These are phyloP conservation scores for Burhinus bistriatus DNA, from an alignment of 2,113 vertebrate species.

Conservation along the genomic window DNA sequence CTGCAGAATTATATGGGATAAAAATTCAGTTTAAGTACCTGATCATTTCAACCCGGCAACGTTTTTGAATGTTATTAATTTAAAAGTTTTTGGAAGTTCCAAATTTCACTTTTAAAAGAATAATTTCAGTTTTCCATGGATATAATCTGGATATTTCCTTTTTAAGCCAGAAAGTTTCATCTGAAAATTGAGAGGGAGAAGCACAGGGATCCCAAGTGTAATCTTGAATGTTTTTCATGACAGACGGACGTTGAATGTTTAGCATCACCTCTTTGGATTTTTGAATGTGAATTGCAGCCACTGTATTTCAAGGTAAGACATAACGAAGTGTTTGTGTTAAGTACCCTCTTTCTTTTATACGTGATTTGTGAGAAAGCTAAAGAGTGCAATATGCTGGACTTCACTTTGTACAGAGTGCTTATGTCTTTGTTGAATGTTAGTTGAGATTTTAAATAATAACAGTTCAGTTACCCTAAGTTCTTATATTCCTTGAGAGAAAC, in stretches of 20 bases:
- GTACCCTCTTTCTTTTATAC: background rate
- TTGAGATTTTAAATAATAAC: background rate
- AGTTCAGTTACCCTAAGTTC: background rate
- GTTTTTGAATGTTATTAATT: background rate
- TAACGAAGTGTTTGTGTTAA: background rate
- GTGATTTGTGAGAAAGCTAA: background rate
- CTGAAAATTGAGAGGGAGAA: background rate
- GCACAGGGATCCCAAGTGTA: background rate
- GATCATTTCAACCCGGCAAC: background rate
- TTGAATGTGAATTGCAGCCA: slow-evolving; percentile 47
- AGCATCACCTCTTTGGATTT: slow-evolving; percentile 19
- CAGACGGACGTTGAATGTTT: background rate
- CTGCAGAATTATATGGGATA: background rate
- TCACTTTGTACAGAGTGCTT: background rate
- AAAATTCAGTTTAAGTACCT: background rate
- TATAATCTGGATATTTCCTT: background rate
- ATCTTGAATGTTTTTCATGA: background rate
- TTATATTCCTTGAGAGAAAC: background rate
- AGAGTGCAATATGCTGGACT: background rate
- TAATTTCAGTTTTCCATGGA: background rate
- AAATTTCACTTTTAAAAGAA: background rate
- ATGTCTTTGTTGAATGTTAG: background rate
- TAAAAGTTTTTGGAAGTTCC: background rate
- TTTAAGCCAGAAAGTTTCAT: background rate
- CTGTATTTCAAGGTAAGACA: slow-evolving; percentile 59